A percentile compares a stretch with the other conserved stretches of the same genome.
These are phyloP conservation scores for Salvator merianae DNA, from an alignment of 2,113 vertebrate species.

Conservation along the genomic window DNA sequence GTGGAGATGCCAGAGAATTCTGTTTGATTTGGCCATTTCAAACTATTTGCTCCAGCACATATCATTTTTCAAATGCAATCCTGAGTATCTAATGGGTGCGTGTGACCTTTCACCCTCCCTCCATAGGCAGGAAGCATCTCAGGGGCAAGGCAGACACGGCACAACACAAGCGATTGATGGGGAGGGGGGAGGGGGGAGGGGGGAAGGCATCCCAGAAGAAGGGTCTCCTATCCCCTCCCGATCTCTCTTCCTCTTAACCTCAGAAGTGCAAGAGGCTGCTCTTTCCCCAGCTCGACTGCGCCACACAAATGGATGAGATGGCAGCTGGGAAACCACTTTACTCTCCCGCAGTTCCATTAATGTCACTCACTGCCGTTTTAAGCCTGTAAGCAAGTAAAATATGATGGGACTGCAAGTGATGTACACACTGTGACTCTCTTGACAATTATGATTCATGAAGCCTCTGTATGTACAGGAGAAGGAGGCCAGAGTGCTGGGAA, in stretches of 20 bases:
- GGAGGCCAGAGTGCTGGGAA: background rate
- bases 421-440: background rate
- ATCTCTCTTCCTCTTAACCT: background rate
- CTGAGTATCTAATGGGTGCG: constrained; percentile 26
- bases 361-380: background rate
- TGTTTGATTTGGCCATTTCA: constrained; percentile 39
- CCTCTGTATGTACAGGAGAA: background rate
- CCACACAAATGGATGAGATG: accelerated
- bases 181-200: background rate
- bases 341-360: constrained; percentile 16
- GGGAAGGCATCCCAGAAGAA: background rate
- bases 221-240: background rate
- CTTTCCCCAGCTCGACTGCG: accelerated
- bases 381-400: background rate
- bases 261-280: background rate
- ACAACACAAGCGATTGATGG: background rate
- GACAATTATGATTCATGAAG: constrained; percentile 16
- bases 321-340: constrained; percentile 8
- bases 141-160: accelerated
- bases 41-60: constrained; percentile 32
- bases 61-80: constrained; percentile 47
- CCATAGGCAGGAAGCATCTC: background rate
- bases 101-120: background rate
- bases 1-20: constrained; percentile 22
- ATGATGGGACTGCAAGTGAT: constrained; percentile 13